Evolutionary conservation across 2,888 invertebrate species (phyloP).

Genomic region (Dasysyrphus tricinctus): DNA sequence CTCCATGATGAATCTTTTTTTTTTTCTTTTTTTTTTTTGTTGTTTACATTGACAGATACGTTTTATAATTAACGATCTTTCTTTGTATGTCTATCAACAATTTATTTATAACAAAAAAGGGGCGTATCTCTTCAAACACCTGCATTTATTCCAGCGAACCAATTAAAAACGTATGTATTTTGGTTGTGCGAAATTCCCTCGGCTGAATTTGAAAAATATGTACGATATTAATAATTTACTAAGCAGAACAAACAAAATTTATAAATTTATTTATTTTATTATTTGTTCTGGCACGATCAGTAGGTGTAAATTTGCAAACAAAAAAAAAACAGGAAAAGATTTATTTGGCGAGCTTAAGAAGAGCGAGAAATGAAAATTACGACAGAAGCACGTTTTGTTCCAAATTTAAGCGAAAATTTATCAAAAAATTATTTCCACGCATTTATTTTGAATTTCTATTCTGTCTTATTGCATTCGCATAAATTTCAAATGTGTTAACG

Average conservation of each 20-base stretch:
- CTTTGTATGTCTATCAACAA: constrained; percentile 33
- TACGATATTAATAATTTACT: constrained; percentile 29
- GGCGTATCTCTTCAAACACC: constrained; percentile 56
- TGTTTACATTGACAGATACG: constrained; percentile 41
- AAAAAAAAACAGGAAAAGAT: constrained; percentile 47
- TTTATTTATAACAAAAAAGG: constrained; percentile 37
- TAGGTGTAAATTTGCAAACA: constrained; percentile 40
- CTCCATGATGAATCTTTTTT: constrained; percentile 15
- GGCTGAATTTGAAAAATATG: neutral
- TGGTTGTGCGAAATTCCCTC: constrained; percentile 11
- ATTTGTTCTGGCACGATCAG: constrained; percentile 18
- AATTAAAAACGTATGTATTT: constrained; percentile 32
- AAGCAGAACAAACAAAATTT: constrained; percentile 28
- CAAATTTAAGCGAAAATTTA: constrained; percentile 40
- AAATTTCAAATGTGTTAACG: constrained; percentile 24
- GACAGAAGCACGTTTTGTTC: constrained; percentile 57
- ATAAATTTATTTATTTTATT: constrained; percentile 33
- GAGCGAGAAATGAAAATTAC: constrained; percentile 20
- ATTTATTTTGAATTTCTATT: constrained; percentile 3
- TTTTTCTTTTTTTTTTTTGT: constrained; percentile 18
- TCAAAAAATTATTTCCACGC: neutral
- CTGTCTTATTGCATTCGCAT: constrained; percentile 19
- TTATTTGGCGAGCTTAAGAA: constrained; percentile 23
- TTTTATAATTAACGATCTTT: constrained; percentile 30
- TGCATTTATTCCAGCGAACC: constrained; percentile 35